Evolutionary conservation across 64 coral and sea anemone genomes (phyloP).

Genomic region (Astreopora myriophthalma): DNA sequence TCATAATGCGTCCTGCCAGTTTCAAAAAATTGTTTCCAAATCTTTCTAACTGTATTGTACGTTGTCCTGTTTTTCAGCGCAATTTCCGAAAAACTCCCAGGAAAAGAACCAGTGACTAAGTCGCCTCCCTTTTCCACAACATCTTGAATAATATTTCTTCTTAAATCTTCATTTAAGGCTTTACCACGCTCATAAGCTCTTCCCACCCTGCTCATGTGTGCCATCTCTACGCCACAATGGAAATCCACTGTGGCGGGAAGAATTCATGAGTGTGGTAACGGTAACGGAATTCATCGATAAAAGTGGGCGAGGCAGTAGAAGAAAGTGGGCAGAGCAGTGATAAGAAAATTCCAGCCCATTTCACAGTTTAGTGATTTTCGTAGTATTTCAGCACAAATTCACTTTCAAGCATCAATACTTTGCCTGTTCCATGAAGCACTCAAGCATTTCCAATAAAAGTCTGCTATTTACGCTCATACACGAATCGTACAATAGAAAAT

Average conservation of each 20-base stretch:
- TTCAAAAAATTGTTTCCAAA: slow-evolving; percentile 25
- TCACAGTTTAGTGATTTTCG: not conserved
- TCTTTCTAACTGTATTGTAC: slow-evolving; percentile 18
- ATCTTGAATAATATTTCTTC: slow-evolving; percentile 32
- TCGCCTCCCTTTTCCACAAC: slow-evolving; percentile 5
- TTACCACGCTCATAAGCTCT: slow-evolving; percentile 3
- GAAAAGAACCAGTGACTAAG: slow-evolving; percentile 20
- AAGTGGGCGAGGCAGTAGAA: not conserved
- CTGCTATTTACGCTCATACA: no score
- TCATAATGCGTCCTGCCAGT: not conserved
- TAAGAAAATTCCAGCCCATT: not conserved
- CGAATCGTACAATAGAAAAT: no score
- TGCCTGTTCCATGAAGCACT: no score
- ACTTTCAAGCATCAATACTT: no score
- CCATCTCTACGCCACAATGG: not conserved
- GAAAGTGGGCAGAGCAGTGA: not conserved
- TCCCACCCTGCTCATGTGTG: not conserved
- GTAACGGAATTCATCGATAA: not conserved
- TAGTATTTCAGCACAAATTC: no score
- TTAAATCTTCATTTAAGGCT: slow-evolving; percentile 5
- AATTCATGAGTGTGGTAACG: no score
- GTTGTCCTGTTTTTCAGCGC: slow-evolving; percentile 17
- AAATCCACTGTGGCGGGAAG: not conserved
- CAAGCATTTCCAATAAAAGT: no score
- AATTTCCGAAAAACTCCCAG: slow-evolving; percentile 18